A percentile compares a stretch with the other conserved stretches of the same genome.
Conservation (phyloP, 2,888 invertebrate species). For the Malthinus flaveolus region DNA sequence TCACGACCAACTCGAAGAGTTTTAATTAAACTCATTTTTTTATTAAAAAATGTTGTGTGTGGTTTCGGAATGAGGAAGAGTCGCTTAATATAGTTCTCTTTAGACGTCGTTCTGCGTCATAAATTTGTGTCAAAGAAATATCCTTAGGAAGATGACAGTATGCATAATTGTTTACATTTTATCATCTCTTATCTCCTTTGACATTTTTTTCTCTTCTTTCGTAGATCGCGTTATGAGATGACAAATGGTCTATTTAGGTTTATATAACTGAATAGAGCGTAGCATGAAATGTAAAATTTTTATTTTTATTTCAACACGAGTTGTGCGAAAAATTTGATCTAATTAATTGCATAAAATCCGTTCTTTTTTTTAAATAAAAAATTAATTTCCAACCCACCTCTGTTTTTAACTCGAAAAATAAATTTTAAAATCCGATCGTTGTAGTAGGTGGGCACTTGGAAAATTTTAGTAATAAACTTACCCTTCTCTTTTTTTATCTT, state of each 20-base stretch:
- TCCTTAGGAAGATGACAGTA: slow-evolving; percentile 32
- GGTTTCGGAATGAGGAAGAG: slow-evolving; percentile 9
- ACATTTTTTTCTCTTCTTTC: slow-evolving; percentile 19
- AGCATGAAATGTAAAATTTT: background rate
- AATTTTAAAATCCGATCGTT: no score
- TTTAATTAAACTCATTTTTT: no score
- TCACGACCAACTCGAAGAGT: no score
- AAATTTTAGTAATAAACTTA: no score
- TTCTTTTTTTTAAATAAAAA: no score
- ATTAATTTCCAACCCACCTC: no score
- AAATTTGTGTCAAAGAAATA: slow-evolving; percentile 25
- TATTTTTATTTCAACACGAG: background rate
- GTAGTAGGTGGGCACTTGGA: no score
- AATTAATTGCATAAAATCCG: background rate
- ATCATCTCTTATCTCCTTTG: slow-evolving; percentile 34
- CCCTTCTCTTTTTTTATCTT: no score
- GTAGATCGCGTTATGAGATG: background rate
- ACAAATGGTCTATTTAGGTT: slow-evolving; percentile 23
- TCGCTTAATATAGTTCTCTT: slow-evolving; percentile 19
- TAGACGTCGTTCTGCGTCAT: slow-evolving; percentile 10
- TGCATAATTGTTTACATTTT: slow-evolving; percentile 37
- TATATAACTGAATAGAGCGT: background rate
- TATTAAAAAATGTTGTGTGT: background rate
- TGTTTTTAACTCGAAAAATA: background rate
- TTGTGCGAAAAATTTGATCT: no score